A percentile compares a stretch with the other conserved stretches of the same genome.
phyloP scores from a whole-genome alignment of 2,797 vertebrate species.

The Hydrocynus forskahlii region DNA sequence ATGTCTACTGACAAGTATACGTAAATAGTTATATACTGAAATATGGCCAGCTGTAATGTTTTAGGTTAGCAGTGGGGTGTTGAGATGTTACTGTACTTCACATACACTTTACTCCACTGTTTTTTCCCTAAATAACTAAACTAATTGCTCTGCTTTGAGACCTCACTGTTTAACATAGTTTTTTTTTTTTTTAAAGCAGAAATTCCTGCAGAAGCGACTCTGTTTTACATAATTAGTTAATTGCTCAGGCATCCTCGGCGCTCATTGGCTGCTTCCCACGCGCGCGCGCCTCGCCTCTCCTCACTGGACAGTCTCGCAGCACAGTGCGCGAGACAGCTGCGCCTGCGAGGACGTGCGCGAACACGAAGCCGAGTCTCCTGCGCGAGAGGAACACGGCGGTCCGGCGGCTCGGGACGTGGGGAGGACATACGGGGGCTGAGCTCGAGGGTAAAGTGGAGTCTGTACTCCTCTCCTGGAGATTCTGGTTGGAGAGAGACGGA shows the following conservation, averaged over 20 bases:
- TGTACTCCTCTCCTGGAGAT: neutral
- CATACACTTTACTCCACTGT: too few species aligned
- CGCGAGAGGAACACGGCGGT: neutral
- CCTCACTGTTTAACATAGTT: too few species aligned
- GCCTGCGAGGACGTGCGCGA: neutral
- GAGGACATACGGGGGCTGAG: neutral
- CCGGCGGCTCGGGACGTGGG: neutral
- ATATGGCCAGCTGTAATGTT: too few species aligned
- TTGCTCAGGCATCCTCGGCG: neutral
- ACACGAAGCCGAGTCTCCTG: neutral
- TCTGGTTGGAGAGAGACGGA: neutral
- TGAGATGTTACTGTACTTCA: too few species aligned
- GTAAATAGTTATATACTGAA: too few species aligned
- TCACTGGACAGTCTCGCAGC: neutral
- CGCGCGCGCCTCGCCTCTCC: slow-evolving; percentile 17
- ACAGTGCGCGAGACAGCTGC: neutral
- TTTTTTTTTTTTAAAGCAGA: neutral
- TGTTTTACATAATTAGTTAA: slow-evolving; percentile 41
- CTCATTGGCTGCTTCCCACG: slow-evolving; percentile 12
- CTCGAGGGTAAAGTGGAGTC: neutral
- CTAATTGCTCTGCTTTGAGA: too few species aligned
- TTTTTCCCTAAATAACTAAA: too few species aligned
- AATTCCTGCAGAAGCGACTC: neutral
- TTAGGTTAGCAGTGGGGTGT: too few species aligned
- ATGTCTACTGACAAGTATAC: too few species aligned